These are phyloP conservation scores for Paradoxurus hermaphroditus DNA, from an alignment of 2,113 vertebrate species.

Conservation along the genomic window DNA sequence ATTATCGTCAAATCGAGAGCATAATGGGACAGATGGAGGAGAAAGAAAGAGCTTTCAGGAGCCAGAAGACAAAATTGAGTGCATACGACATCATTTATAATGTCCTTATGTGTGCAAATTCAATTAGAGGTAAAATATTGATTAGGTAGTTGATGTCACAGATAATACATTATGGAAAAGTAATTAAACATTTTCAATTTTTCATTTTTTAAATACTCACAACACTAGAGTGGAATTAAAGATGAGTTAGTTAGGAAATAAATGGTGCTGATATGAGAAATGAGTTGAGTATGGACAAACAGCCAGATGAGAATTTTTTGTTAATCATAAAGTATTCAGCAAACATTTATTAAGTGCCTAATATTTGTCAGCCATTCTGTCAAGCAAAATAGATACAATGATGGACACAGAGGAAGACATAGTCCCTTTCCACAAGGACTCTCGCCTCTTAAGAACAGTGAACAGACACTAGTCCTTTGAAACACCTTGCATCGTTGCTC, in stretches of 20 bases:
- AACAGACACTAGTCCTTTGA: background rate
- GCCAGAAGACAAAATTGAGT: conserved; percentile 17
- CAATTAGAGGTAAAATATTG: conserved; percentile 72
- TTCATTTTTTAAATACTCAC: conserved; percentile 68
- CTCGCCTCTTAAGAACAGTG: background rate
- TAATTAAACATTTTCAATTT: conserved; percentile 65
- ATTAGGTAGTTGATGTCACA: conserved; percentile 67
- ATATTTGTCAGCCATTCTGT: background rate
- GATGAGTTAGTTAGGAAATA: conserved; percentile 37
- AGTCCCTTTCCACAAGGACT: background rate
- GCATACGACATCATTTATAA: conserved; percentile 26
- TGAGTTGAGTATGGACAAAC: background rate
- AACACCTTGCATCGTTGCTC: background rate
- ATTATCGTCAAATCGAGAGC: background rate
- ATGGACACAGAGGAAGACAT: background rate
- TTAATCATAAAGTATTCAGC: background rate
- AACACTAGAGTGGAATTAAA: conserved; percentile 43
- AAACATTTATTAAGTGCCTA: conserved; percentile 8
- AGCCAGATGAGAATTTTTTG: background rate
- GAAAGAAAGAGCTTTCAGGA: background rate
- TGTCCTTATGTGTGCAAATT: conserved; percentile 50
- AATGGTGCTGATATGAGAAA: conserved; percentile 20
- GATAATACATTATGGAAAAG: conserved; percentile 62
- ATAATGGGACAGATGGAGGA: background rate
- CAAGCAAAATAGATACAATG: background rate